These are phyloP conservation scores for Tautogolabrus adspersus DNA, from an alignment of 2,113 vertebrate genomes.

Conservation along the genomic window DNA sequence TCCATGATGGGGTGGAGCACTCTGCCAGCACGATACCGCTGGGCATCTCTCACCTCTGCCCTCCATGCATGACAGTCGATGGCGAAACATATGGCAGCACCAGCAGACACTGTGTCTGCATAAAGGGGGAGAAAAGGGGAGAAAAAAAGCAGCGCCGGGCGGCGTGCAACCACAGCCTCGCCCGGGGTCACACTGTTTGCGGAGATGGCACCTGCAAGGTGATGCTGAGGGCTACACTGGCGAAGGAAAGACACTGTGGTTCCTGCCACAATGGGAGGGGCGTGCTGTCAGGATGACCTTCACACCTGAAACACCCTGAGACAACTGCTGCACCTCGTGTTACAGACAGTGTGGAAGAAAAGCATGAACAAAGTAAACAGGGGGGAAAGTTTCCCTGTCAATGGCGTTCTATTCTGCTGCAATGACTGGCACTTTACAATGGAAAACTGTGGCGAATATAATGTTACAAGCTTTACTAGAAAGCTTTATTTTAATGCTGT, in stretches of 20 bases:
- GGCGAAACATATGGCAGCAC: constrained; percentile 52
- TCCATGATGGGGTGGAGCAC: constrained; percentile 66
- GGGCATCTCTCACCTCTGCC: constrained; percentile 71
- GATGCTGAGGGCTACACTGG: constrained; percentile 28
- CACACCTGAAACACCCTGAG: constrained; percentile 60
- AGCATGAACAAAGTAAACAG: neutral
- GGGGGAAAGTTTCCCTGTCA: neutral
- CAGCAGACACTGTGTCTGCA: constrained; percentile 24
- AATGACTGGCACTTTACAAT: neutral
- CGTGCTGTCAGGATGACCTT: constrained; percentile 69
- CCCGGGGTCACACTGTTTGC: constrained; percentile 47
- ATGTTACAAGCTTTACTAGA: too few species aligned
- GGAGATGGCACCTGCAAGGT: constrained; percentile 47
- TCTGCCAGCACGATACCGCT: constrained; percentile 54
- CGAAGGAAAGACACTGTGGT: constrained; percentile 10
- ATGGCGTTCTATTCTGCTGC: neutral
- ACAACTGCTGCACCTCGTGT: constrained; percentile 34
- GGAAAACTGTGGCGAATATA: too few species aligned
- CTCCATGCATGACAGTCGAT: constrained; percentile 47
- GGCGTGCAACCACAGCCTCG: constrained; percentile 23
- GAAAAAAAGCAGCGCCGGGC: constrained; percentile 38
- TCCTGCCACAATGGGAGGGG: constrained; percentile 18
- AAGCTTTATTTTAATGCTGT: too few species aligned
- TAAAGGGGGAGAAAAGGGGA: constrained; percentile 1
- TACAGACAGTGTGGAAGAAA: constrained; percentile 11